Evolutionary conservation across 1,140 invertebrate species (phyloP).

Genomic region (Neodiprion pinetum): DNA sequence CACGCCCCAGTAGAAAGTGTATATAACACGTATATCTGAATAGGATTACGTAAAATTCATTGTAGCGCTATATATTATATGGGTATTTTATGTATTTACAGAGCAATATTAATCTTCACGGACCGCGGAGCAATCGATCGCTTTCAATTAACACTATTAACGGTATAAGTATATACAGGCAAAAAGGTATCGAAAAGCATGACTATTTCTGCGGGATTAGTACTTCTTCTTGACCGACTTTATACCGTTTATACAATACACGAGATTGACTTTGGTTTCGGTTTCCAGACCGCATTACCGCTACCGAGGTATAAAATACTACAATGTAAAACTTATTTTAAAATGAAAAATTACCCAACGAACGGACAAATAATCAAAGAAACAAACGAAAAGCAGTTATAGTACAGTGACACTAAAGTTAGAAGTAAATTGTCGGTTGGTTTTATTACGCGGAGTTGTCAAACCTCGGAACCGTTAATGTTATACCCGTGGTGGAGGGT

Average conservation of each 20-base stretch:
- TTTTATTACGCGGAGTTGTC: not conserved
- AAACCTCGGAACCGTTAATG: constrained; percentile 2
- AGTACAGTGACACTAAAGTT: too few species aligned
- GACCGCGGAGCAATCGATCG: not conserved
- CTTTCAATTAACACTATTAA: not conserved
- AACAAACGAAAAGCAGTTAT: too few species aligned
- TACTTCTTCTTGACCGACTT: too few species aligned
- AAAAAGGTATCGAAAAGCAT: not conserved
- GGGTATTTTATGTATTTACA: not conserved
- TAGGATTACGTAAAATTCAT: not conserved
- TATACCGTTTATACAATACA: too few species aligned
- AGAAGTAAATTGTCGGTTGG: not conserved
- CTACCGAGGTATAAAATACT: too few species aligned
- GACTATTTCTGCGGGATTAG: not conserved
- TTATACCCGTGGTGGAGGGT: not conserved
- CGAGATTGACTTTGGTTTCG: too few species aligned
- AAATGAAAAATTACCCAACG: too few species aligned
- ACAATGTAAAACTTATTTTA: too few species aligned
- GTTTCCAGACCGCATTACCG: too few species aligned
- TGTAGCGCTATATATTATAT: not conserved
- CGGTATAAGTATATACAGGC: not conserved
- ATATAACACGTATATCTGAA: too few species aligned
- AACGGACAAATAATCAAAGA: too few species aligned
- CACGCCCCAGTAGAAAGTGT: not conserved
- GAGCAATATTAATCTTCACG: not conserved